phyloP scores from a whole-genome alignment of 2,797 vertebrate species.

The Acridotheres tristis region DNA sequence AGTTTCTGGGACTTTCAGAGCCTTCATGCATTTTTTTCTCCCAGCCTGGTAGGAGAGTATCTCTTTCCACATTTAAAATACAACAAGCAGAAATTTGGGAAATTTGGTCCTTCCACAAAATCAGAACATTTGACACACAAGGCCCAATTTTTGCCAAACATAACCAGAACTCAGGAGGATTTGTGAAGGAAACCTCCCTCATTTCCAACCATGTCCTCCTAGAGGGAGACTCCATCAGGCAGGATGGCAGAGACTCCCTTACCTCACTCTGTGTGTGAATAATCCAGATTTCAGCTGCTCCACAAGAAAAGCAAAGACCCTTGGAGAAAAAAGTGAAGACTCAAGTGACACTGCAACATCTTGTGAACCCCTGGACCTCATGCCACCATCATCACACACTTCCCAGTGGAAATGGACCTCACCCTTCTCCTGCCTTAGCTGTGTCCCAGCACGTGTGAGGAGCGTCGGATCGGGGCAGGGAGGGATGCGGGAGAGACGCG shows the following conservation, averaged over 20 bases:
- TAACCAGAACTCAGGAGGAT: neutral
- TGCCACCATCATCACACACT: fast-evolving
- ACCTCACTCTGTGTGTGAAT: neutral
- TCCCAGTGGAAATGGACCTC: neutral
- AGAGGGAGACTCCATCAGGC: neutral
- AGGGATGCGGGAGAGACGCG: neutral
- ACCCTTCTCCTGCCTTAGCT: neutral
- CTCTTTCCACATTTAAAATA: neutral
- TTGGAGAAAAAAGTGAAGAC: neutral
- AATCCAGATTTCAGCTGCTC: neutral
- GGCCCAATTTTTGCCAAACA: neutral
- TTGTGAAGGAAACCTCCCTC: neutral
- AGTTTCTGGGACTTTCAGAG: neutral
- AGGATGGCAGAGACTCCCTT: neutral
- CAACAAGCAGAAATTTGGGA: neutral
- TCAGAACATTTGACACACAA: neutral
- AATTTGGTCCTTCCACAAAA: neutral
- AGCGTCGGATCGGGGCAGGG: fast-evolving
- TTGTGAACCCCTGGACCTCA: neutral
- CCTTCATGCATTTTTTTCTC: neutral
- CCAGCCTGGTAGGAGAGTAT: neutral
- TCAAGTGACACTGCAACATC: fast-evolving
- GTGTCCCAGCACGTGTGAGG: neutral
- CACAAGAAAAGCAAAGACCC: neutral
- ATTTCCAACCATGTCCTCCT: neutral